Evolutionary conservation across 2,113 vertebrate genomes (phyloP), one percentile per base, ranked within the genome.

Genomic region (Gymnorhina tibicen): DNA sequence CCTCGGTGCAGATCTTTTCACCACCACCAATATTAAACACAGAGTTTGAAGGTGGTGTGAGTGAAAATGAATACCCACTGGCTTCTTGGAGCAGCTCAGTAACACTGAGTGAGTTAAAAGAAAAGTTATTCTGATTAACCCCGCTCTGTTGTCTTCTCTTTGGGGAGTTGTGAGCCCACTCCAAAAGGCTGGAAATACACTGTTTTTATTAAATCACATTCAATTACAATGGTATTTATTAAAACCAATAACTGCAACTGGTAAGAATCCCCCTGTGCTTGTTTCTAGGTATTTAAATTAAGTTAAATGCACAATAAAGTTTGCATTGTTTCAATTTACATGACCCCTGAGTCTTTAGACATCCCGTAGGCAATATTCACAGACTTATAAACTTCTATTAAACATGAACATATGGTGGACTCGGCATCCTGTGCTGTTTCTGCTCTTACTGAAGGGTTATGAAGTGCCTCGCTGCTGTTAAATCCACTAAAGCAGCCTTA

Each of bases 261-360:
- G 81, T 94, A 96, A 96, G 77, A 95, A 96, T 96, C 95, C 96
- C 96, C 82, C 30, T 67, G 95, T 82, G 96, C 93, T 97, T 94
- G 84, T 95, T 96, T 91, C 69, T 80, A 96, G 85, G 96, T 97
- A 95, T 94, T 97, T 97, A 97, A 97, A 97, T 97, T 94, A 96
- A 94, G 93, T 87, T 96, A 95, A 94, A 96, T 74, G 93, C 84
- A 89, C 93, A 96, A 97, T 97, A 97, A 96, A 97, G 85, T 96
- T 95, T 93, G 89, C 92, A 94, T 96, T 96, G 86, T 95, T 96
- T 97, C 92, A 92, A 92, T 97, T 97, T 97, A 96, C 95, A 87
- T 95, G 95, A 97, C 97, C 94, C 96, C 79, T 58, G 96, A 96
- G 97, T 91, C 91, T 83, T 92, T 27, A 92, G 90, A 92, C 88